A percentile compares a stretch with the other conserved stretches of the same genome.
These are phyloP conservation scores for Rosalia funebris DNA, from an alignment of 2,888 invertebrate genomes.

Conservation along the genomic window DNA sequence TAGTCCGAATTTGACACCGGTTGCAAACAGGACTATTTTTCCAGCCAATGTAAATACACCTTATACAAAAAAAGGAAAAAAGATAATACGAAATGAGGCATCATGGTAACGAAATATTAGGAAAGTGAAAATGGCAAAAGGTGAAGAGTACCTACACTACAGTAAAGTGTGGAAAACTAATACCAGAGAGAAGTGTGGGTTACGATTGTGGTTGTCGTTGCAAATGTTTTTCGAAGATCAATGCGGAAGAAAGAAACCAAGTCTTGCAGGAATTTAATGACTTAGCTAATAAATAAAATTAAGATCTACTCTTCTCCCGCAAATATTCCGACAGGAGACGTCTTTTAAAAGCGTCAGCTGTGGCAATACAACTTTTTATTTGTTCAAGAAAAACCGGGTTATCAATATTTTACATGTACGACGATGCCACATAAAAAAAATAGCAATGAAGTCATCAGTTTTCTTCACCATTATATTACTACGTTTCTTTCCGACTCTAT, in stretches of 20 bases:
- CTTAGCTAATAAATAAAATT: constrained; percentile 31
- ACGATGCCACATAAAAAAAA: too few species aligned
- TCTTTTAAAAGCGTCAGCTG: constrained; percentile 43
- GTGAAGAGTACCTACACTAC: constrained; percentile 3
- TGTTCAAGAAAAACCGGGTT: constrained; percentile 31
- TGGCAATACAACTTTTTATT: constrained; percentile 38
- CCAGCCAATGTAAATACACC: neutral
- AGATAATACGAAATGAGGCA: neutral
- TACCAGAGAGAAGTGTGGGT: neutral
- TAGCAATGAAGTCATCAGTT: too few species aligned
- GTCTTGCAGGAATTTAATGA: too few species aligned
- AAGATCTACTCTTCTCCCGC: constrained; percentile 33
- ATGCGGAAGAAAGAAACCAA: too few species aligned
- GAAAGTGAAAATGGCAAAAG: too few species aligned
- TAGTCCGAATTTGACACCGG: too few species aligned
- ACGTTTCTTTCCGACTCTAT: too few species aligned
- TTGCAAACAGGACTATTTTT: neutral
- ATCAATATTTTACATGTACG: too few species aligned
- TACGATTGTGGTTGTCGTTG: constrained; percentile 33
- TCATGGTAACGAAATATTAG: too few species aligned
- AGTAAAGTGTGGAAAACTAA: constrained; percentile 10
- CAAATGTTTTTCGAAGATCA: too few species aligned
- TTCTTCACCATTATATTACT: too few species aligned
- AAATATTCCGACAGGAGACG: constrained; percentile 39
- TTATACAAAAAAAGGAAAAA: neutral